Conservation (phyloP, 2,888 invertebrate species). For the Rhagium mordax region DNA sequence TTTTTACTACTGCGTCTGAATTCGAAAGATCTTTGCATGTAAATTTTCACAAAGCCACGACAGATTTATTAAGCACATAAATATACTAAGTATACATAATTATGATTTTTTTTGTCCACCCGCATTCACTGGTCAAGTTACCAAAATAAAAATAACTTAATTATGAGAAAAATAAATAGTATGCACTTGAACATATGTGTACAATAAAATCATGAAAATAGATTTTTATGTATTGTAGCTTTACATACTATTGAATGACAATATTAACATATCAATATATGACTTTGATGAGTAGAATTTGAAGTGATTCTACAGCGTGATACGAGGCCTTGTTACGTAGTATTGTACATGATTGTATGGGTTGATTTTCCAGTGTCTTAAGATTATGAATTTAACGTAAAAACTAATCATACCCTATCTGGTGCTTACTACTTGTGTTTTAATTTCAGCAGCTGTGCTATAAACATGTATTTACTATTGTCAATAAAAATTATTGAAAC, state of each 20-base stretch:
- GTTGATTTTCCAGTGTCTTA: conserved; percentile 63
- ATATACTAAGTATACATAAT: conserved; percentile 11
- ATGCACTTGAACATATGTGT: conserved; percentile 45
- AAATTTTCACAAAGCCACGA: conserved; percentile 2
- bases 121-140: conserved; percentile 50
- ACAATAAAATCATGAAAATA: conserved; percentile 43
- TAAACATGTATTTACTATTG: conserved; percentile 58
- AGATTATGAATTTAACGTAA: conserved; percentile 57
- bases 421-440: conserved; percentile 66
- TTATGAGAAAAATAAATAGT: conserved; percentile 30
- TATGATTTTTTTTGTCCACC: conserved; percentile 33
- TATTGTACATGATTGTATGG: conserved; percentile 61
- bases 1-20: neutral
- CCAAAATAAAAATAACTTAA: conserved; percentile 47
- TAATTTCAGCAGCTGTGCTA: conserved; percentile 67
- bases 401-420: conserved; percentile 61
- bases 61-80: neutral
- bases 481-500: conserved; percentile 53
- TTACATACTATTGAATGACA: conserved; percentile 66
- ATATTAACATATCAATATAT: conserved; percentile 68
- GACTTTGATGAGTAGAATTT: conserved; percentile 59
- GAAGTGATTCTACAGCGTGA: conserved; percentile 65
- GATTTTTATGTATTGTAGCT: conserved; percentile 63
- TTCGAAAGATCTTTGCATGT: neutral
- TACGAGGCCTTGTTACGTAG: conserved; percentile 67